These are phyloP conservation scores for Labia minor DNA, from an alignment of 2,888 invertebrate species.

Conservation along the genomic window DNA sequence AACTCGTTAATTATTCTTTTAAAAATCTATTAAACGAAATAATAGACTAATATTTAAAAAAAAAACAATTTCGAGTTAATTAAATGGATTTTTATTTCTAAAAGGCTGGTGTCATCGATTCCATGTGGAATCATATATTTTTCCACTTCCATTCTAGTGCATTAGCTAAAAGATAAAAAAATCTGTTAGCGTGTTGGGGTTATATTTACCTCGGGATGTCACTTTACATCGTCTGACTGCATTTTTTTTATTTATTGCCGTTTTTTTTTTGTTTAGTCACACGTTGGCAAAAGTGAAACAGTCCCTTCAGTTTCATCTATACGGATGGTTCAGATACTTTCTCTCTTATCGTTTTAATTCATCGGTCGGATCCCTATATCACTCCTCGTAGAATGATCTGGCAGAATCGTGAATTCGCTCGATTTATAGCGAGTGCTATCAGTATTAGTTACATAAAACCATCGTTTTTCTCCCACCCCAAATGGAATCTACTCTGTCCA, in stretches of 20 bases:
- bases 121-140: background rate
- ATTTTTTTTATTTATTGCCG: background rate
- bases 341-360: background rate
- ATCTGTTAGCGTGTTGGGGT: background rate
- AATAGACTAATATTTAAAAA: background rate
- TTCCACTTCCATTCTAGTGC: background rate
- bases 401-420: background rate
- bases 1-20: too few species aligned
- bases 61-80: background rate
- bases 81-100: background rate
- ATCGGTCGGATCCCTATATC: background rate
- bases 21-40: too few species aligned
- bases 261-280: conserved; percentile 8
- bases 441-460: background rate
- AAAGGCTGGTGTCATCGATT: background rate
- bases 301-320: background rate
- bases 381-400: background rate
- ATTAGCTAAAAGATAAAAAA: background rate
- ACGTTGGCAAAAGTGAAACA: background rate
- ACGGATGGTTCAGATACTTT: background rate
- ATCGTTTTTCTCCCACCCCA: background rate
- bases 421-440: conserved; percentile 1
- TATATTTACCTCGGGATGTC: background rate
- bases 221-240: background rate
- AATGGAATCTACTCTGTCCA: background rate